These are phyloP conservation scores for Drosophila sulfurigaster DNA, from an alignment of 1,140 invertebrate genomes.

Conservation along the genomic window DNA sequence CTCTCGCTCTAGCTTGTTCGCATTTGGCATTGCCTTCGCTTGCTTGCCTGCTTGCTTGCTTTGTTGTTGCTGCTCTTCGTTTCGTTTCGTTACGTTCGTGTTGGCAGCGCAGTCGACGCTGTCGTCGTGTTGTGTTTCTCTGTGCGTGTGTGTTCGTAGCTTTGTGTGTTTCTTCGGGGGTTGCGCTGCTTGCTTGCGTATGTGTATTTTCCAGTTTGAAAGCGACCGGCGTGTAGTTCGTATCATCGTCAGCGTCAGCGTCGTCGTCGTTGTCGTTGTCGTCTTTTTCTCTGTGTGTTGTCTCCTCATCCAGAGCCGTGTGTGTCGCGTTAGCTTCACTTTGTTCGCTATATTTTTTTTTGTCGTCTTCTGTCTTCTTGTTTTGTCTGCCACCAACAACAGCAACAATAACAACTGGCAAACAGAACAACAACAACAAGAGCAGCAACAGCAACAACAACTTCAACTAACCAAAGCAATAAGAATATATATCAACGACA, in stretches of 20 bases:
- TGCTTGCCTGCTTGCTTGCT: neutral
- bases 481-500: no score
- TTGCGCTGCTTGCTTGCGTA: slow-evolving; percentile 62
- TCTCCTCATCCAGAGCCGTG: slow-evolving; percentile 2
- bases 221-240: slow-evolving; percentile 84
- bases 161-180: slow-evolving; percentile 58
- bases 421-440: neutral
- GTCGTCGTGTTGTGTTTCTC: slow-evolving; percentile 24
- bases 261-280: slow-evolving; percentile 51
- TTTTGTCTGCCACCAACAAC: no score
- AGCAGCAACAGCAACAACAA: slow-evolving; percentile 20
- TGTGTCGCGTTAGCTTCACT: slow-evolving; percentile 31
- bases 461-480: no score
- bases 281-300: slow-evolving; percentile 53
- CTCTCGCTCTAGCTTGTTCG: neutral
- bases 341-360: no score
- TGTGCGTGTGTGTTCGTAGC: neutral
- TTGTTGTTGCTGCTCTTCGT: slow-evolving; percentile 12
- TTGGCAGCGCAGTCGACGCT: slow-evolving; percentile 26
- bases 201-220: slow-evolving; percentile 83
- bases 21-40: neutral
- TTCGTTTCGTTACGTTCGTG: slow-evolving; percentile 3
- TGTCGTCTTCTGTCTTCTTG: no score
- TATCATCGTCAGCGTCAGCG: slow-evolving; percentile 63
- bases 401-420: no score